These are phyloP conservation scores for Watsonalla binaria DNA, from an alignment of 2,888 invertebrate species.

Conservation along the genomic window DNA sequence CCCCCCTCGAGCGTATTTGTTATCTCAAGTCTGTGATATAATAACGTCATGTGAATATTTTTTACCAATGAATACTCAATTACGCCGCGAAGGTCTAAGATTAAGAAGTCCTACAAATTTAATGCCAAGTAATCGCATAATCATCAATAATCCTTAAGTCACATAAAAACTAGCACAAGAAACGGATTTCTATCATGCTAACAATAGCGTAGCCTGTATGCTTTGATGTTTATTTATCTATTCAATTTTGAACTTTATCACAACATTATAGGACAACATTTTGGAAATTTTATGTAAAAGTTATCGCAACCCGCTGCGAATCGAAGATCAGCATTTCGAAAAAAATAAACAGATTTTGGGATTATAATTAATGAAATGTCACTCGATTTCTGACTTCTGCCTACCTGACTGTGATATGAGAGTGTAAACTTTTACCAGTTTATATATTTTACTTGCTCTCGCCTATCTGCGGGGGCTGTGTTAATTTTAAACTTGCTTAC, in stretches of 20 bases:
- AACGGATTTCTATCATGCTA: conserved; percentile 45
- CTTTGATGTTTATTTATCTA: conserved; percentile 8
- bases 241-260: conserved; percentile 12
- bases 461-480: too few relatives aligned
- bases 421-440: background rate
- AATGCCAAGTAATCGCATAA: conserved; percentile 64
- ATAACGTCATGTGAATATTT: conserved; percentile 41
- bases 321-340: conserved; percentile 39
- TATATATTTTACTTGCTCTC: too few relatives aligned
- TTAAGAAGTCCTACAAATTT: conserved; percentile 17
- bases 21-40: conserved; percentile 45
- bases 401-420: conserved; percentile 30
- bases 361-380: conserved; percentile 69
- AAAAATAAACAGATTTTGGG: conserved; percentile 51
- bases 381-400: conserved; percentile 38
- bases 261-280: conserved; percentile 6
- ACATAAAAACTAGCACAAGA: conserved; percentile 45
- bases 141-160: conserved; percentile 70
- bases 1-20: conserved; percentile 44
- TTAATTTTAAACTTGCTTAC: too few relatives aligned
- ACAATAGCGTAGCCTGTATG: conserved; percentile 19
- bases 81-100: background rate
- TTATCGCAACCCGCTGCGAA: conserved; percentile 55
- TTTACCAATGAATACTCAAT: conserved; percentile 1
- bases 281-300: background rate